Base-by-base conservation (phyloP, 2,888 invertebrate genomes). In the Rotaria macrura region DNA sequence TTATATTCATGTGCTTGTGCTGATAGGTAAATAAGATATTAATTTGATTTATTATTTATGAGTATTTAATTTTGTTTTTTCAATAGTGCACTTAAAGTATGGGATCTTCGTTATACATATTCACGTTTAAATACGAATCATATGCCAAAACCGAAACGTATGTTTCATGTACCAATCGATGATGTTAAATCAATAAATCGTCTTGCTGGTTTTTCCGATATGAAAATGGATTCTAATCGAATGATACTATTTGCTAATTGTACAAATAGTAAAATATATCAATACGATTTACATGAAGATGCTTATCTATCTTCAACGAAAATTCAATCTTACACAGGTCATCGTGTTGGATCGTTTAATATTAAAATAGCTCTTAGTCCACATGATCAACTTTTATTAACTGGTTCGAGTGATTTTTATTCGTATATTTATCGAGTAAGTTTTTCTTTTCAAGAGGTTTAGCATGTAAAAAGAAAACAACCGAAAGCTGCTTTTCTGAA, bases 241-340 rank as follows among this genome's bases (percentile, higher is more conserved):
- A 43, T n/a, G 43, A n/a, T n/a, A 25, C n/a, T 79, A n/a, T 79
- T 79, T 79, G 79, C 79, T 43, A 79, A 43, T 79, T 79, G 79
- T 79, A 79, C 79, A 79, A 79, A 79, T 79, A 79, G 79, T 43
- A 79, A 79, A 79, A 79, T 79, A 25, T 79, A 79, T 79, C 79
- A 79, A 79, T 79, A 43, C n/a, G 79, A 79, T 79, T 43, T 79
- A 25, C 40, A n/a, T 43, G 40, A 40, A 79, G 43, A 25, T 43
- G 14, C 23, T 43, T n/a, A 43, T 79, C 10, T 23, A 43, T n/a
- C 40, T 1, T n/a, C 40, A 43, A 12, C 43, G 1, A 79, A 79
- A 25, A 79, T 79, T 43, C 25, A 40, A 25, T 79, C 43, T 79
- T 79, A 79, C 14, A 43, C 23, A 25, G 43, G 79, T n/a, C 79